phyloP scores from a whole-genome alignment of 2,888 invertebrate species.

The Seira sanloemensis region DNA sequence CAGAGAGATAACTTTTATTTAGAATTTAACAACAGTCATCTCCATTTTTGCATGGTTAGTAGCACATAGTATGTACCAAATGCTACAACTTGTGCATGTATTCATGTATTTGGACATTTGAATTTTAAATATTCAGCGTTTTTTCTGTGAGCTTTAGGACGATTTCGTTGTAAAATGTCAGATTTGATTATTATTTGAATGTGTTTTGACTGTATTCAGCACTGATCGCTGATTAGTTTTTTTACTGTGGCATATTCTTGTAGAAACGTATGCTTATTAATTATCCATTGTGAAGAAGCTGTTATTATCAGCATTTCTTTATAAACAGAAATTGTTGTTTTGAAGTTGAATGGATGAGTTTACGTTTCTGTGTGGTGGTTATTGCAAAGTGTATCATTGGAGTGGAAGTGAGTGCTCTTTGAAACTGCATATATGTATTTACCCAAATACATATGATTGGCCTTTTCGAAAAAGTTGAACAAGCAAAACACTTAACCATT shows the following conservation, averaged over 20 bases:
- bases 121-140: background rate
- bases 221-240: background rate
- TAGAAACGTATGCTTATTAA: conserved; percentile 13
- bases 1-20: background rate
- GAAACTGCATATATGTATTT: background rate
- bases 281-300: background rate
- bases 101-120: too few species aligned
- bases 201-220: conserved; percentile 10
- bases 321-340: background rate
- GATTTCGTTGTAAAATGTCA: too few species aligned
- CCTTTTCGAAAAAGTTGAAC: background rate
- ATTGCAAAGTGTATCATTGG: background rate
- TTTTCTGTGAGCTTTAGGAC: too few species aligned
- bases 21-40: background rate
- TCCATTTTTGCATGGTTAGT: background rate
- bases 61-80: background rate
- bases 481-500: background rate
- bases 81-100: too few species aligned
- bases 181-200: background rate
- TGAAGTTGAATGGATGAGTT: background rate
- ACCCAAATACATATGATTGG: background rate
- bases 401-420: background rate
- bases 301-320: background rate
- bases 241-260: background rate
- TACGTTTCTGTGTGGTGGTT: background rate